Evolutionary conservation across 2,113 vertebrate genomes (phyloP).

Genomic region (Centrocercus urophasianus): DNA sequence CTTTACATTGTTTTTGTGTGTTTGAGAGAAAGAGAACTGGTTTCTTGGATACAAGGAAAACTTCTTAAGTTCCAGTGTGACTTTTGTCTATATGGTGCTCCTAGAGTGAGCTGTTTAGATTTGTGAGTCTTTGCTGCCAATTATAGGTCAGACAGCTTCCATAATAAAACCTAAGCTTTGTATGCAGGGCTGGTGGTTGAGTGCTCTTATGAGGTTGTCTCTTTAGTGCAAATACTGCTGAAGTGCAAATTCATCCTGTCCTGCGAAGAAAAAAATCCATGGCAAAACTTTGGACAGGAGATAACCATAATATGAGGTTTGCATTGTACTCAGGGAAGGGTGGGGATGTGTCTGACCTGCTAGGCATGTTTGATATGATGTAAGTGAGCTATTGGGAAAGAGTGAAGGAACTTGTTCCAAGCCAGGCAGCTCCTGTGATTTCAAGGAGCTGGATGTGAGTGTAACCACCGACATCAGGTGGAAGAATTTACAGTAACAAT

Average conservation of each 20-base stretch:
- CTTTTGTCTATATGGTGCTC: background rate
- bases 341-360: background rate
- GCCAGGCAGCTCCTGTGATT: background rate
- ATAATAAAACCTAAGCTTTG: background rate
- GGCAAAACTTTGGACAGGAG: background rate
- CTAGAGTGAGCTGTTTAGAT: background rate
- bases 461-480: background rate
- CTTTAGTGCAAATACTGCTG: background rate
- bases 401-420: background rate
- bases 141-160: background rate
- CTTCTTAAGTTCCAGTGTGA: background rate
- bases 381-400: background rate
- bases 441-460: background rate
- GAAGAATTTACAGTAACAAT: background rate
- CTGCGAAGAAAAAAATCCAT: background rate
- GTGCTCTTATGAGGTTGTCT: background rate
- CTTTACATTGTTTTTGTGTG: background rate
- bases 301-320: accelerated
- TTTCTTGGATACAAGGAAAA: background rate
- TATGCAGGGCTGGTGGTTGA: background rate
- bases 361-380: background rate
- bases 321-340: background rate
- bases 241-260: background rate
- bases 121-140: background rate
- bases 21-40: background rate